These are phyloP conservation scores for Sebastes oblongus DNA, from an alignment of 2,797 vertebrate genomes.

Conservation along the genomic window DNA sequence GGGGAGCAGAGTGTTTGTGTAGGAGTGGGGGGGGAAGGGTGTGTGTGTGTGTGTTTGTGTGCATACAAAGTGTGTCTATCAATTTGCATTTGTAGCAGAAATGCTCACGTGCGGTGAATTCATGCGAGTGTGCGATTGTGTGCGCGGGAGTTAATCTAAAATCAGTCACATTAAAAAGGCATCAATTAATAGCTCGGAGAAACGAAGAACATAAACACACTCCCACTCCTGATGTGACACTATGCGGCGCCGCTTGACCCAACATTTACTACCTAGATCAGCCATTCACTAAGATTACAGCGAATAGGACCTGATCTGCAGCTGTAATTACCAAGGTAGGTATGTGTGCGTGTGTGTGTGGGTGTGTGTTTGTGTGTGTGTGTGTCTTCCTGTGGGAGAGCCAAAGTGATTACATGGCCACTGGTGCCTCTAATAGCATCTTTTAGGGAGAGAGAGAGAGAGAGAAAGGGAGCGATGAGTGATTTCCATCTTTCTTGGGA, in stretches of 20 bases:
- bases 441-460: conserved; percentile 50
- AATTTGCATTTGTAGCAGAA: conserved; percentile 46
- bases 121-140: conserved; percentile 24
- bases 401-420: conserved; percentile 81
- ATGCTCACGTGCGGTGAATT: conserved; percentile 18
- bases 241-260: conserved; percentile 50
- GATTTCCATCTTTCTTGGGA: conserved; percentile 68
- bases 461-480: conserved; percentile 30
- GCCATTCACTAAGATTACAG: conserved; percentile 56
- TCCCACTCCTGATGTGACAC: conserved; percentile 32
- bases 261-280: conserved; percentile 57
- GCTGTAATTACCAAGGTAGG: conserved; percentile 69
- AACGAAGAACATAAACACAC: conserved; percentile 5
- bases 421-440: conserved; percentile 83
- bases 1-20: conserved; percentile 43
- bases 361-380: neutral
- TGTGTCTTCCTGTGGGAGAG: conserved; percentile 69
- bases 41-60: conserved; percentile 21
- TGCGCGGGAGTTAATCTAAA: conserved; percentile 17
- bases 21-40: neutral
- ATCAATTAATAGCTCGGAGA: conserved; percentile 49
- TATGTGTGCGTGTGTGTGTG: conserved; percentile 26
- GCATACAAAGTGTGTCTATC: conserved; percentile 35
- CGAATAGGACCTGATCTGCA: conserved; percentile 63
- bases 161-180: conserved; percentile 51